Evolutionary conservation across 35 echinoderm and acorn worm genomes (phyloP), one percentile per base, ranked within the genome.

Genomic region (Strongylocentrotus purpuratus): DNA sequence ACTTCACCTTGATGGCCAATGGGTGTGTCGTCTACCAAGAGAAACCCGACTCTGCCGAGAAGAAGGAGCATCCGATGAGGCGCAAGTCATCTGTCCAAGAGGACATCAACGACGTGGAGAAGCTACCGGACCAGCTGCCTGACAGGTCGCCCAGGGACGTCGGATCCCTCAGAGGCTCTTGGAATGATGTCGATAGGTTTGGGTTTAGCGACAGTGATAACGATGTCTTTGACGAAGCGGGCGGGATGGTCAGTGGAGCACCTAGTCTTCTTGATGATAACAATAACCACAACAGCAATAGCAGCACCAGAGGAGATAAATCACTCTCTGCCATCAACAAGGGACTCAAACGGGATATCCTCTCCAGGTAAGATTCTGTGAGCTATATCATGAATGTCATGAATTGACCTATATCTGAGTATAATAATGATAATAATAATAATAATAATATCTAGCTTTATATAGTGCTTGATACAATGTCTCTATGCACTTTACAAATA

Each of bases 1-100:
- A 93, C 46, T 93, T 93, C 48, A 93, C 91, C 46, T 46, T 93
- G 45, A 93, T 93, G 91, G 91, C 91, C 17, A 93, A 93, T 93
- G 91, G 91, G 18, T 48, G 13, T 32, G 91, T 93, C 28, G n/a
- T 93, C n/a, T 93, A 93, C 20, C 91, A 93, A 46, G 91, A 93
- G n/a, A 93, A 48, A 58, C 14, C 46, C 1, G 48, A 93, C 91
- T 58, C 91, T 33, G 91, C 48, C 4, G 91, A 93, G 45, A 93
- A 58, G 48, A 58, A 25, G 31, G 31, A 46, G 11, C 91, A 32
- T 13, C 32, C 9, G 58, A 12, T n/a, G 22, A 78, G 65, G 20
- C 65, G 7, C 65, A 33, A 14, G 91, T 46, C 13, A 5, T 47
- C 46, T 58, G 91, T 46, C 46, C 91, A 58, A 12, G 91, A 93